Conservation (phyloP, 2,113 vertebrate genomes). For the Puffinus mauretanicus region DNA sequence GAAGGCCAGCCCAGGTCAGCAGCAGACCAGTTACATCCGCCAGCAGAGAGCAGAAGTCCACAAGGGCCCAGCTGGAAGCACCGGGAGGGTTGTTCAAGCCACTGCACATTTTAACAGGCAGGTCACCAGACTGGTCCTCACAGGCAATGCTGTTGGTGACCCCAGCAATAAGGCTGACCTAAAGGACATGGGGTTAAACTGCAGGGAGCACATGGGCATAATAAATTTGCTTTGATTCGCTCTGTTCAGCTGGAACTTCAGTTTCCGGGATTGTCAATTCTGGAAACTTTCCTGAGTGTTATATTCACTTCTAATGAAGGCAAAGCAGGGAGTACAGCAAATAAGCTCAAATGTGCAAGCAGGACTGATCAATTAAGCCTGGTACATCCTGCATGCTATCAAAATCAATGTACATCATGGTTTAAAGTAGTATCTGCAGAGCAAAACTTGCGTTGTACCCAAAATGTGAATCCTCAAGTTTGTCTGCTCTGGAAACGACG, state of each 20-base stretch:
- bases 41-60: neutral
- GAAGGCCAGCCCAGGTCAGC: neutral
- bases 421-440: neutral
- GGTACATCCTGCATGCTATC: neutral
- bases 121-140: neutral
- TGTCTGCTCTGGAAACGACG: neutral
- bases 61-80: neutral
- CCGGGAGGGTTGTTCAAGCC: neutral
- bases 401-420: neutral
- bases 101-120: neutral
- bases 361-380: constrained; percentile 20
- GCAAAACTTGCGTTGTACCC: neutral
- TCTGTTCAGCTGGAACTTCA: neutral
- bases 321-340: neutral
- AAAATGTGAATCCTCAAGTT: neutral
- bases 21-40: neutral
- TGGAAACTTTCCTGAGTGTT: neutral
- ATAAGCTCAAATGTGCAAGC: neutral
- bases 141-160: neutral
- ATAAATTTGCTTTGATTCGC: neutral
- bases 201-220: neutral
- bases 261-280: constrained; percentile 3
- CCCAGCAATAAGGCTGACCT: neutral
- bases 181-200: neutral
- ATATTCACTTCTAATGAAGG: constrained; percentile 13